phyloP scores from a whole-genome alignment of 2,113 vertebrate genomes.

The Mormyrus lacerda region DNA sequence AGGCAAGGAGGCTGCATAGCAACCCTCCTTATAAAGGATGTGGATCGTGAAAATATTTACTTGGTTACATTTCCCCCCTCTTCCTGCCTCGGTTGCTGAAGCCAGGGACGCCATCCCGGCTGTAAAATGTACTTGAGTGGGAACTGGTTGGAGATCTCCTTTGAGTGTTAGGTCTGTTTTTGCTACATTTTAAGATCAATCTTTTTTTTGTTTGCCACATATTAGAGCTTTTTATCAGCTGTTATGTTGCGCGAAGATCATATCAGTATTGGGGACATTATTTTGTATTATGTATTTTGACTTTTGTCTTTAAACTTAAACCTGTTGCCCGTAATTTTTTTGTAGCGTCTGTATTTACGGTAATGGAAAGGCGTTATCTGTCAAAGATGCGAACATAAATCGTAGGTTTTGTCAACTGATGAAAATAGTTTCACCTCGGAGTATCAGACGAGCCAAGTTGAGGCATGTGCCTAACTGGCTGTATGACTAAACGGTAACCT shows the following conservation, averaged over 20 bases:
- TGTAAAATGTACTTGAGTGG: not conserved
- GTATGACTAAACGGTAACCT: not conserved
- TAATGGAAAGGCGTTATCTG: not conserved
- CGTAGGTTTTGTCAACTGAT: not conserved
- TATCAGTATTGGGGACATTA: not conserved
- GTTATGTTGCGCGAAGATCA: not conserved
- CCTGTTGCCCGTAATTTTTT: not conserved
- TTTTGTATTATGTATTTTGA: not conserved
- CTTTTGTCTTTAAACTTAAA: not conserved
- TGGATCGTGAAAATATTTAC: not conserved
- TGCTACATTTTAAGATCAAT: not conserved
- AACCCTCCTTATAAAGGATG: not conserved
- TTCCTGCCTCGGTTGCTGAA: not conserved
- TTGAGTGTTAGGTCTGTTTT: not conserved
- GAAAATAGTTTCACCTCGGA: not conserved
- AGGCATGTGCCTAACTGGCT: not conserved
- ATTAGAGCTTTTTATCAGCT: not conserved
- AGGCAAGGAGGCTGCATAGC: not conserved
- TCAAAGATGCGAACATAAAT: not conserved
- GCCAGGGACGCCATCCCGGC: not conserved
- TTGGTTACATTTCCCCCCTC: not conserved
- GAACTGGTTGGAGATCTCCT: not conserved
- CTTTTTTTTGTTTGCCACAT: not conserved
- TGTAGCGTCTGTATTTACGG: not conserved
- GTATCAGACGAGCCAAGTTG: not conserved